These are phyloP conservation scores for Sminthurinus signatus DNA, from an alignment of 1,140 invertebrate species.

Conservation along the genomic window DNA sequence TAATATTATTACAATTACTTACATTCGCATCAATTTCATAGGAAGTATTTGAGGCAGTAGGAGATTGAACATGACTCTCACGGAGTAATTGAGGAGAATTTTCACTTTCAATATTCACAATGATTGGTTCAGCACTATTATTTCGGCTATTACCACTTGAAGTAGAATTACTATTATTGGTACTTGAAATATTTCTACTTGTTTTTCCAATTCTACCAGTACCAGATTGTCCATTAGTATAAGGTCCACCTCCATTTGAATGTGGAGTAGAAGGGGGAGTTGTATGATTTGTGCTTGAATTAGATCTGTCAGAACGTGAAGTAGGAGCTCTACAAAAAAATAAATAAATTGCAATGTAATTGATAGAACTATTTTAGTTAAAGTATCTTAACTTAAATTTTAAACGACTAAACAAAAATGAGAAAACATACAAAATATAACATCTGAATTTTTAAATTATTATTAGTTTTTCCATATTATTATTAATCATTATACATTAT, in stretches of 20 bases:
- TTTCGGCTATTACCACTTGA: background rate
- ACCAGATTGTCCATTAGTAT: background rate
- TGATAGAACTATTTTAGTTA: too few relatives aligned
- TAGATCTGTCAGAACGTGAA: slow-evolving; percentile 30
- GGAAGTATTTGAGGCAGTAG: too few relatives aligned
- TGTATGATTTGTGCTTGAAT: slow-evolving; percentile 27
- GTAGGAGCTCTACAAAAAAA: slow-evolving; percentile 18
- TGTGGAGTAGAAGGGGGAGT: slow-evolving; percentile 17
- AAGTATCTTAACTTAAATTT: too few relatives aligned
- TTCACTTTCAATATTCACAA: background rate
- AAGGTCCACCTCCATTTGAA: background rate
- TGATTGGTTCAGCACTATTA: slow-evolving; percentile 2
- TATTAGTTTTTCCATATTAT: too few relatives aligned
- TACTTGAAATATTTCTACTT: slow-evolving; percentile 3
- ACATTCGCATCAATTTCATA: too few relatives aligned
- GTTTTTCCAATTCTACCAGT: slow-evolving; percentile 12
- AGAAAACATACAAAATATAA: too few relatives aligned
- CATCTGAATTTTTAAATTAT: too few relatives aligned
- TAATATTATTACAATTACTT: background rate
- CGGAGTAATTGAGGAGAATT: background rate
- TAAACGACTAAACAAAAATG: too few relatives aligned
- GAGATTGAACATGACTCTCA: background rate
- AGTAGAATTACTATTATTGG: background rate
- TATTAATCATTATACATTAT: too few relatives aligned
- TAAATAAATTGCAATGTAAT: too few relatives aligned